Evolutionary conservation across 2,888 invertebrate genomes (phyloP).

Genomic region (Tigriopus californicus): DNA sequence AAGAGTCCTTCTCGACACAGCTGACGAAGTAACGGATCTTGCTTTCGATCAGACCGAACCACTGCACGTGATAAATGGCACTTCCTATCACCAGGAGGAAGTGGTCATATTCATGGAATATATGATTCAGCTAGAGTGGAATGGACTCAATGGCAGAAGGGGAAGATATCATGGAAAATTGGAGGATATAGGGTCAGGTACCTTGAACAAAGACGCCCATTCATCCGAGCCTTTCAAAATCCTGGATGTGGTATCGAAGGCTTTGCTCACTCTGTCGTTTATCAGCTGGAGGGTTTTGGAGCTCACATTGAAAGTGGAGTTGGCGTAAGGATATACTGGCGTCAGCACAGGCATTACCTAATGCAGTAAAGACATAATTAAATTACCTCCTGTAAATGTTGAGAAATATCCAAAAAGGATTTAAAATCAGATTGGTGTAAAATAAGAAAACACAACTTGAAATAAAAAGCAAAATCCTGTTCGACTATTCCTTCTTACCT

Average conservation of each 20-base stretch:
- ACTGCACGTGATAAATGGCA: neutral
- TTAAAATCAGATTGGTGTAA: too few species aligned
- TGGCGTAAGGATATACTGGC: slow-evolving; percentile 1
- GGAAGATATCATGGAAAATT: too few species aligned
- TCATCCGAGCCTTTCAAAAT: slow-evolving; percentile 2
- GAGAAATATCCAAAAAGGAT: too few species aligned
- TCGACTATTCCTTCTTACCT: too few species aligned
- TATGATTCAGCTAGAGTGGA: slow-evolving; percentile 5
- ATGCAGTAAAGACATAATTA: too few species aligned
- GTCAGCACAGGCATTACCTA: slow-evolving; percentile 11
- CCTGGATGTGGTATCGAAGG: neutral
- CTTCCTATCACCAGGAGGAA: slow-evolving; percentile 8
- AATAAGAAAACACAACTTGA: too few species aligned
- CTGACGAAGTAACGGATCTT: slow-evolving; percentile 9
- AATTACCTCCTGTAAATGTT: too few species aligned
- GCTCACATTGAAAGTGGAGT: slow-evolving; percentile 14
- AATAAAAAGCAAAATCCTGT: too few species aligned
- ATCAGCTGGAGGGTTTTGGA: slow-evolving; percentile 6
- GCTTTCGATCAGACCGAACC: slow-evolving; percentile 12
- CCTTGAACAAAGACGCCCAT: slow-evolving; percentile 12
- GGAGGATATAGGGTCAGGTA: too few species aligned
- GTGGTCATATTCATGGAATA: slow-evolving; percentile 13
- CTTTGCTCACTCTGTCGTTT: slow-evolving; percentile 1
- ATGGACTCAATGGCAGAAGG: neutral
- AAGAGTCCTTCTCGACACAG: slow-evolving; percentile 3